Conservation (phyloP, 1,140 invertebrate genomes). For the silkworm (Bombyx mori) region DNA sequence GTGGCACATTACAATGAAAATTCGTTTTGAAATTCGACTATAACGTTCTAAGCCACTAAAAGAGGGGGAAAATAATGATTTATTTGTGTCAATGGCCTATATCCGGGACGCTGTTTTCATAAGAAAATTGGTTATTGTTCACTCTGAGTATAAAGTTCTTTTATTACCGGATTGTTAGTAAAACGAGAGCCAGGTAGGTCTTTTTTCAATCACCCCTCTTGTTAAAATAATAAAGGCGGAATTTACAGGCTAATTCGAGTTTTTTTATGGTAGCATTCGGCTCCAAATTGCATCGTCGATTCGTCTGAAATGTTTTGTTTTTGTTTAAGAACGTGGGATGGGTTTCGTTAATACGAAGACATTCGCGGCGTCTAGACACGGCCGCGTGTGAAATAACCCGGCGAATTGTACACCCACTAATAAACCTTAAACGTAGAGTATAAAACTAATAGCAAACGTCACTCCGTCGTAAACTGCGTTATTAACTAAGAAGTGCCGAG, state of each 20-base stretch:
- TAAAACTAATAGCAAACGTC: conserved; percentile 62
- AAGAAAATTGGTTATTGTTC: conserved; percentile 66
- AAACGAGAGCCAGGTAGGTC: conserved; percentile 49
- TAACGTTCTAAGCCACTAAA: conserved; percentile 30
- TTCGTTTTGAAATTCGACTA: conserved; percentile 49
- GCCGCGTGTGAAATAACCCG: conserved; percentile 58
- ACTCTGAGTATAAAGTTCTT: conserved; percentile 48
- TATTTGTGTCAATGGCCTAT: conserved; percentile 66
- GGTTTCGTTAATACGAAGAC: conserved; percentile 43
- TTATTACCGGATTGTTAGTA: conserved; percentile 66
- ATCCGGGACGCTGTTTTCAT: conserved; percentile 44
- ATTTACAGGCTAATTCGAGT: conserved; percentile 28
- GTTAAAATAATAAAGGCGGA: conserved; percentile 42
- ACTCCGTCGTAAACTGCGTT: conserved; percentile 50
- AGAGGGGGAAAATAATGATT: conserved; percentile 56
- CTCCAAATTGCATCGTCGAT: conserved; percentile 11
- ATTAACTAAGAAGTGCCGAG: conserved; percentile 42
- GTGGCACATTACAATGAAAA: conserved; percentile 61
- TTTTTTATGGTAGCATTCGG: conserved; percentile 24
- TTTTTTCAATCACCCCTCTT: conserved; percentile 47
- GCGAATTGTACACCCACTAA: conserved; percentile 51
- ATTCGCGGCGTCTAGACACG: conserved; percentile 55
- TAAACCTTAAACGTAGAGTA: conserved; percentile 56
- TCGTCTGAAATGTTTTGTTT: conserved; percentile 4
- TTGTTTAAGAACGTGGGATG: conserved; percentile 9